Conservation (phyloP, 1,140 invertebrate species). For the Thalassaphorura encarpata region DNA sequence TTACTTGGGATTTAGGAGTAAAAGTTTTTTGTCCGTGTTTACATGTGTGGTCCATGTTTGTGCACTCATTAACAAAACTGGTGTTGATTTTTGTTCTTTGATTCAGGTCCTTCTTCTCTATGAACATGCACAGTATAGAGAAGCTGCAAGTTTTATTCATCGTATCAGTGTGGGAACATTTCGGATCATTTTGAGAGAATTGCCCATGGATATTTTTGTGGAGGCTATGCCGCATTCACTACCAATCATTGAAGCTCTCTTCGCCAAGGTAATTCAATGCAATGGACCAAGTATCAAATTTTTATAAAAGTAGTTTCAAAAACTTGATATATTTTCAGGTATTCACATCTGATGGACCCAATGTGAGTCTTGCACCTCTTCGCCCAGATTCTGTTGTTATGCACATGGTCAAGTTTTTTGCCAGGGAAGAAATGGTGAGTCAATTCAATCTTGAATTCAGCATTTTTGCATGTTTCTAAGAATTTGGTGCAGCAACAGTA, state of each 20-base stretch:
- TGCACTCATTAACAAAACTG: too few species aligned
- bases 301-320: not conserved
- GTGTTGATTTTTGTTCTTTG: too few species aligned
- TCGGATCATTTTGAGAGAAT: constrained; percentile 44
- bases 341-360: constrained; percentile 32
- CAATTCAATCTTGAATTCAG: too few species aligned
- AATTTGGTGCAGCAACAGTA: too few species aligned
- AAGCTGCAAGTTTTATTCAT: constrained; percentile 64
- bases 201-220: constrained; percentile 75
- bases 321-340: constrained; percentile 8
- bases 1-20: too few species aligned
- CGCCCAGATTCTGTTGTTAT: constrained; percentile 65
- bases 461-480: too few species aligned
- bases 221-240: constrained; percentile 77
- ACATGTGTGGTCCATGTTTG: too few species aligned
- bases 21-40: too few species aligned
- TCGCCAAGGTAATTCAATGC: constrained; percentile 53
- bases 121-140: constrained; percentile 65
- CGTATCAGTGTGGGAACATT: constrained; percentile 57
- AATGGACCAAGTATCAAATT: too few species aligned
- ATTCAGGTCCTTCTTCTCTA: constrained; percentile 54
- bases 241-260: constrained; percentile 71
- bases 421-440: constrained; percentile 46
- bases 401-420: constrained; percentile 68
- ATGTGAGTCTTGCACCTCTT: constrained; percentile 39